Conservation (phyloP, 2,113 vertebrate genomes). For the Melanostigma gelatinosum region DNA sequence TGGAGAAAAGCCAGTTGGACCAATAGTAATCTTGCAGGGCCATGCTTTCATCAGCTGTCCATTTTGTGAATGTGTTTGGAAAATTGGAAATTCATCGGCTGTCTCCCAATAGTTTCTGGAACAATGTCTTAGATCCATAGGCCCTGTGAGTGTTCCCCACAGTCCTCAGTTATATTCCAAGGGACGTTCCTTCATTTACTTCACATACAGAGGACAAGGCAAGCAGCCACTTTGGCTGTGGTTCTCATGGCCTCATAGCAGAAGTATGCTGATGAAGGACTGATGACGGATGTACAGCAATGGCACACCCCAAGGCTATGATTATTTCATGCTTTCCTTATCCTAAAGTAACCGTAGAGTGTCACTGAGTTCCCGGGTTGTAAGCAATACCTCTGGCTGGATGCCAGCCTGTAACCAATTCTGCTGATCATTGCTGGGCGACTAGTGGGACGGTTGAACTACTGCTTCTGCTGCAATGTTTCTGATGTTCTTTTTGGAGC, state of each 20-base stretch:
- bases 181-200: conserved; percentile 38
- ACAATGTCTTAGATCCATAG: conserved; percentile 45
- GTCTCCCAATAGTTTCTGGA: conserved; percentile 43
- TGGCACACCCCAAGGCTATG: conserved; percentile 29
- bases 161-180: conserved; percentile 32
- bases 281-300: conserved; percentile 53
- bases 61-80: conserved; percentile 63
- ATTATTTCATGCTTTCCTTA: conserved; percentile 62
- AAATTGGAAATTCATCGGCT: conserved; percentile 52
- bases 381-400: conserved; percentile 58
- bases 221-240: conserved; percentile 51
- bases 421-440: conserved; percentile 54
- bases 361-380: conserved; percentile 56
- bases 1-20: conserved; percentile 63
- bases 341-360: conserved; percentile 56
- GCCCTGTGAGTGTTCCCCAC: conserved; percentile 22
- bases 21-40: conserved; percentile 31
- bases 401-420: conserved; percentile 47
- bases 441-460: conserved; percentile 62
- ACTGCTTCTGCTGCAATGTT: conserved; percentile 49
- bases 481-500: conserved; percentile 72
- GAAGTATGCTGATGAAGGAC: conserved; percentile 46
- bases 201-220: conserved; percentile 47
- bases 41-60: conserved; percentile 57
- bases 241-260: conserved; percentile 40